phyloP scores from a whole-genome alignment of 2,888 invertebrate genomes.

The Hermodice carunculata region DNA sequence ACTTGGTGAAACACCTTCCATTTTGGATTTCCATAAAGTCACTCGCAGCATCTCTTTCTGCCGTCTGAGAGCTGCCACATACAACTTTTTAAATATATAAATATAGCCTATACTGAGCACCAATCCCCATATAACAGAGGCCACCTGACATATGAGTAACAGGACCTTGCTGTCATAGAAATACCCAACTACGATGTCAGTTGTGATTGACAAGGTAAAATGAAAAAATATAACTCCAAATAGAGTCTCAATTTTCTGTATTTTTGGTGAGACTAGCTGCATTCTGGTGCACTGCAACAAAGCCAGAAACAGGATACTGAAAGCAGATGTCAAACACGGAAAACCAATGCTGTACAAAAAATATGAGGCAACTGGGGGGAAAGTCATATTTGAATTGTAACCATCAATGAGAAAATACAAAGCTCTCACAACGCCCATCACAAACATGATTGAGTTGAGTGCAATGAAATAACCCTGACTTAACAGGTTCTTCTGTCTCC shows the following conservation, averaged over 20 bases:
- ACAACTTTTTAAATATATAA: conserved; percentile 61
- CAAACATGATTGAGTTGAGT: conserved; percentile 84
- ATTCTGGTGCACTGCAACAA: conserved; percentile 82
- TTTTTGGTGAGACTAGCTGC: conserved; percentile 66
- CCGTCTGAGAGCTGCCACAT: conserved; percentile 56
- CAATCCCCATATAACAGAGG: conserved; percentile 87
- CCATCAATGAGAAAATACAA: conserved; percentile 92
- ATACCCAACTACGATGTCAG: conserved; percentile 77
- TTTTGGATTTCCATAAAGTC: conserved; percentile 53
- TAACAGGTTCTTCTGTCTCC: conserved; percentile 87
- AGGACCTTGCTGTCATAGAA: conserved; percentile 50
- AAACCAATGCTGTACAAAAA: conserved; percentile 87
- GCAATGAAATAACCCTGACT: conserved; percentile 90
- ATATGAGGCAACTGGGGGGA: conserved; percentile 83
- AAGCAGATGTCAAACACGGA: conserved; percentile 89
- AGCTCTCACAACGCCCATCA: conserved; percentile 82
- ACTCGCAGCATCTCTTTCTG: conserved; percentile 58
- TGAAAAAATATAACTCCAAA: conserved; percentile 84
- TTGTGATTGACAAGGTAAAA: conserved; percentile 83
- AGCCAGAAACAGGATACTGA: conserved; percentile 88
- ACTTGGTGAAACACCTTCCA: conserved; percentile 35
- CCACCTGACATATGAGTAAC: conserved; percentile 77
- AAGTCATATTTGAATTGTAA: conserved; percentile 86
- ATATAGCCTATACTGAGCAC: conserved; percentile 87
- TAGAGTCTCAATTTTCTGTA: conserved; percentile 84